Evolutionary conservation across 2,113 vertebrate genomes (phyloP), one percentile per base, ranked within the genome.

Genomic region (Sclerurus mexicanus): DNA sequence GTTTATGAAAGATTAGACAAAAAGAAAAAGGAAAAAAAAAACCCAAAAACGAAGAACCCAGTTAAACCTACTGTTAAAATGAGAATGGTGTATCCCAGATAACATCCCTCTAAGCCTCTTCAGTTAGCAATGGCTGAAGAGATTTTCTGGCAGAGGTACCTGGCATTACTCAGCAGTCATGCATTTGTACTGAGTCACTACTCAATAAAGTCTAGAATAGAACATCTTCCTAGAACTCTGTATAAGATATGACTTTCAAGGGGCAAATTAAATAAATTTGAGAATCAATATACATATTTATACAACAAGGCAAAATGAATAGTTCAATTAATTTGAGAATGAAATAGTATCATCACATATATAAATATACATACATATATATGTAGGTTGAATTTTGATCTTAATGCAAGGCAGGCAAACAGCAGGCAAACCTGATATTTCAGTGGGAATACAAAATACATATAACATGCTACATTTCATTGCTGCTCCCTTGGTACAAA

Each of bases 31-130:
- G 8, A 0, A 50, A 67, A 73, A 63, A 23, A 2, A 35, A 21
- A 30, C 6, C 7, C 7, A n/a, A n/a, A n/a, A n/a, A n/a, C 17
- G 66, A 75, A 75, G n/a, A 8, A 23, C 2, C 0, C 3, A 30
- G 60, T 19, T 23, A 7, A 6, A 72, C 24, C n/a, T 60, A 40
- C 6, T 64, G 25, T 68, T 50, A 74, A 68, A 75, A 90, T 24
- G 33, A 73, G 22, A 85, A 37, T 27, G 59, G 7, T 79, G 6
- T 4, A 64, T 46, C 7, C 53, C 24, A 49, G 39, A n/a, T 15
- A 85, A 31, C 22, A 82, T 72, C 49, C 19, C 21, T 77, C 30
- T 67, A 66, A 74, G 35, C 39, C 27, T 83, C 33, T 66, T 39
- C 35, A 63, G 31, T 30, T 39, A 66, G 12, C 42, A 63, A 2